Evolutionary conservation across 2,888 invertebrate genomes (phyloP), one percentile per base, ranked within the genome.

Genomic region (Caenorhabditis sinica): DNA sequence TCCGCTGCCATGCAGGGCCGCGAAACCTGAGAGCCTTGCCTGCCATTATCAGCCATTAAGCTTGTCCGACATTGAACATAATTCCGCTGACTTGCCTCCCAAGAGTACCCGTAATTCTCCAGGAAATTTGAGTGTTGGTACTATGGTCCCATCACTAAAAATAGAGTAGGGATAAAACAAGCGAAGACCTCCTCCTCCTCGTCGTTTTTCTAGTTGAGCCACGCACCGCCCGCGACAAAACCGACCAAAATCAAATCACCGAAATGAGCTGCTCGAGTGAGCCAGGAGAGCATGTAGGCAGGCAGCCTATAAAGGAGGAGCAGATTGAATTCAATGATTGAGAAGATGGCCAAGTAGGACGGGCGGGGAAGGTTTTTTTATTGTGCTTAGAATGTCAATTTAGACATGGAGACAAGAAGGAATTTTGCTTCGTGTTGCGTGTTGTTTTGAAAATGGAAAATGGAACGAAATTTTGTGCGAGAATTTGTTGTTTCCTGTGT

Each of bases 261-360:
- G 61, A 72, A 72, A 60, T 72, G 72, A 60, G 72, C 60, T 60
- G 72, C 72, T 60, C 60, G 66, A 68, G 66, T 68, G 66, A 68
- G 66, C 51, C 45, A 17, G 60, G 17, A 33, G 20, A 17, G 17
- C 61, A 36, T 36, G 15, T 45, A 15, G 15, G 45, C 15, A 45
- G 49, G n/a, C n/a, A n/a, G n/a, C n/a, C n/a, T n/a, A n/a, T n/a
- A 9, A 20, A 11, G 8, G 30, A 28, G 43, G 45, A 25, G 49
- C 40, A 72, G 72, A 72, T 72, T 72, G 72, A 72, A 72, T 72
- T 72, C 72, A 28, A 72, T 60, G 72, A 72, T 72, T 72, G 72
- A 72, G 49, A 23, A 56, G 15, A 20, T 5, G n/a, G 15, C 5
- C 15, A 17, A 45, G 45, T 8, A 66, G 49, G 8, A 30, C 4